A percentile compares a stretch with the other conserved stretches of the same genome.
Conservation (phyloP, 2,113 vertebrate species). For the Colossoma macropomum region DNA sequence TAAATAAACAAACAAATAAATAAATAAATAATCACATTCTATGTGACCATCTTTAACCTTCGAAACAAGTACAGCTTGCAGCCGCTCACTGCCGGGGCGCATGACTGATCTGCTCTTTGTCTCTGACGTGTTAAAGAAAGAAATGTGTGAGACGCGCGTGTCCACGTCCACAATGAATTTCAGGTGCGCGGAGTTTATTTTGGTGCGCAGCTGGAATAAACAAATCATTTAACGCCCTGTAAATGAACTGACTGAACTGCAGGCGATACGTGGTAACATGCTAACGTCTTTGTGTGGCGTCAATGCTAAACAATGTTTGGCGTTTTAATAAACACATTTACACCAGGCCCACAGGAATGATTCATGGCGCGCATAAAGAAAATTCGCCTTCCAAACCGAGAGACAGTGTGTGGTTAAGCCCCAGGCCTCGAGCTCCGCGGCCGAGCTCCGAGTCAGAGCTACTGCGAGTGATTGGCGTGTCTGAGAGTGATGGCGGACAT, state of each 20-base stretch:
- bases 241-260: not conserved
- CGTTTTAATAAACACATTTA: constrained; percentile 22
- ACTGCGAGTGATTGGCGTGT: not conserved
- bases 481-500: not conserved
- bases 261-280: not conserved
- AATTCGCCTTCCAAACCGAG: not conserved
- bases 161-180: too few species aligned
- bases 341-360: not conserved
- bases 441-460: not conserved
- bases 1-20: constrained; percentile 8
- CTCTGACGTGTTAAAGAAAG: too few species aligned
- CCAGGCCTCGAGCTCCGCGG: not conserved
- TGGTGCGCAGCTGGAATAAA: not conserved
- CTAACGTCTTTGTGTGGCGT: not conserved
- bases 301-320: not conserved
- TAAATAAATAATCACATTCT: not conserved
- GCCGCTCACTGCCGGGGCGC: too few species aligned
- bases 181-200: not conserved
- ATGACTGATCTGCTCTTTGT: too few species aligned
- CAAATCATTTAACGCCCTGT: not conserved
- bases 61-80: too few species aligned
- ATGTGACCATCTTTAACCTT: too few species aligned
- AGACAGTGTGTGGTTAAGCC: not conserved
- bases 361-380: constrained; percentile 7
- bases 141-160: too few species aligned